These are phyloP conservation scores for Speoplatyrhinus poulsoni DNA, from an alignment of 2,113 vertebrate genomes.

Conservation along the genomic window DNA sequence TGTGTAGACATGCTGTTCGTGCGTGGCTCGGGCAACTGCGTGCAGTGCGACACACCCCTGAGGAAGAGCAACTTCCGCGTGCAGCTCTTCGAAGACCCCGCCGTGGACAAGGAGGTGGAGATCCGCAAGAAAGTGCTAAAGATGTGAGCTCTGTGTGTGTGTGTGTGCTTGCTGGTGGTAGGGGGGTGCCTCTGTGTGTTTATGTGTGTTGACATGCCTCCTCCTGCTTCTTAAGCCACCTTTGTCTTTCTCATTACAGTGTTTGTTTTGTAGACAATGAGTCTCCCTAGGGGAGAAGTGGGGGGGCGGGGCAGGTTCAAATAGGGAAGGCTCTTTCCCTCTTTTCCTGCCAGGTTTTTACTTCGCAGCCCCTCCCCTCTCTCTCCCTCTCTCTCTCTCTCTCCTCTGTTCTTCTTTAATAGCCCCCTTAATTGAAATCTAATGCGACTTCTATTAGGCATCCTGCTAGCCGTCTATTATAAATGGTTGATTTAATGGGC, in stretches of 20 bases:
- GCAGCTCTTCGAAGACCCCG: conserved; percentile 95
- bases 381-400: conserved; percentile 33
- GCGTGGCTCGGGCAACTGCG: conserved; percentile 94
- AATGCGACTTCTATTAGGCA: conserved; percentile 66
- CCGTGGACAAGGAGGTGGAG: conserved; percentile 97
- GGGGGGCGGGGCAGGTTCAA: not conserved
- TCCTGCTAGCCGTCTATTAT: conserved; percentile 59
- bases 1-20: conserved; percentile 97
- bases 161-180: not conserved
- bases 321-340: not conserved
- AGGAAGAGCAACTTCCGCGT: conserved; percentile 95
- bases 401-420: conserved; percentile 64
- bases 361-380: not conserved
- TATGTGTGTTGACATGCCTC: conserved; percentile 63
- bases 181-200: conserved; percentile 52
- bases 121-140: conserved; percentile 97
- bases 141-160: conserved; percentile 81
- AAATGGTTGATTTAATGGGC: conserved; percentile 65
- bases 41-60: conserved; percentile 91
- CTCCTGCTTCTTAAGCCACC: conserved; percentile 72
- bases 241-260: conserved; percentile 76
- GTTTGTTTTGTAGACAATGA: conserved; percentile 81
- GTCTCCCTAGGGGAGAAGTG: conserved; percentile 51
- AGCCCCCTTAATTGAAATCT: conserved; percentile 69
- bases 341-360: conserved; percentile 10